Evolutionary conservation across 30 jellyfish, hydroid and myxozoan species (phyloP).

Genomic region (Aurelia coerulea): DNA sequence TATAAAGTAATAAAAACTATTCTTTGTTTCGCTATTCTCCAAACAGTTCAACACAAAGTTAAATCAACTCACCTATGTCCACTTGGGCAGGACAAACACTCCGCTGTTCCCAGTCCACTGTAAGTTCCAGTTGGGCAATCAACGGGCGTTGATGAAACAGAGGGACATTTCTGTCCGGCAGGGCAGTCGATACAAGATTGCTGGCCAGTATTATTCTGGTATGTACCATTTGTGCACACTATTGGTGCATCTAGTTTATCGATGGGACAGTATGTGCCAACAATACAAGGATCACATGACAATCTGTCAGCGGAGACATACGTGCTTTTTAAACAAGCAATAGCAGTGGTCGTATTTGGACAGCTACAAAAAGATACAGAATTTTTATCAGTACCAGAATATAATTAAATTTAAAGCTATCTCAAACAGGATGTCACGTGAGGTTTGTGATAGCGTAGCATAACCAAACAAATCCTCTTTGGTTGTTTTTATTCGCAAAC

Average conservation of each 20-base stretch:
- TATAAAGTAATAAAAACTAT: too few species aligned
- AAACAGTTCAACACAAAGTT: too few species aligned
- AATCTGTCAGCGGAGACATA: slow-evolving; percentile 37
- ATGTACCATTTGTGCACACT: slow-evolving; percentile 83
- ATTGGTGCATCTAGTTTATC: slow-evolving; percentile 64
- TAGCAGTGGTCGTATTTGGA: slow-evolving; percentile 26
- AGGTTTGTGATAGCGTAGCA: too few species aligned
- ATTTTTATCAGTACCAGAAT: neutral
- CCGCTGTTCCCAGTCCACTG: slow-evolving; percentile 49
- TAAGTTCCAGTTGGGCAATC: slow-evolving; percentile 69
- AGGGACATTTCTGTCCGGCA: slow-evolving; percentile 50
- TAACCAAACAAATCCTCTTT: too few species aligned
- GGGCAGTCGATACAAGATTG: slow-evolving; percentile 56
- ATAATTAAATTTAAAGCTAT: too few species aligned
- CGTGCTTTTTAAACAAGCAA: slow-evolving; percentile 18
- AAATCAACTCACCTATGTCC: slow-evolving; percentile 39
- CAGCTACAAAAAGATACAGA: slow-evolving; percentile 50
- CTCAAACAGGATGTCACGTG: too few species aligned
- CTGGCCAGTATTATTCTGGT: slow-evolving; percentile 76
- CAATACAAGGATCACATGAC: slow-evolving; percentile 63
- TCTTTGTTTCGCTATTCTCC: too few species aligned
- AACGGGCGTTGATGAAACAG: slow-evolving; percentile 19
- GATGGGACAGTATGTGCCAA: slow-evolving; percentile 47
- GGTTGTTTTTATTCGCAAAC: too few species aligned
- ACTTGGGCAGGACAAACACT: slow-evolving; percentile 71